A percentile compares a stretch with the other conserved stretches of the same genome.
Evolutionary conservation across 2,888 invertebrate genomes (phyloP).

Genomic region (Eulithis testata): DNA sequence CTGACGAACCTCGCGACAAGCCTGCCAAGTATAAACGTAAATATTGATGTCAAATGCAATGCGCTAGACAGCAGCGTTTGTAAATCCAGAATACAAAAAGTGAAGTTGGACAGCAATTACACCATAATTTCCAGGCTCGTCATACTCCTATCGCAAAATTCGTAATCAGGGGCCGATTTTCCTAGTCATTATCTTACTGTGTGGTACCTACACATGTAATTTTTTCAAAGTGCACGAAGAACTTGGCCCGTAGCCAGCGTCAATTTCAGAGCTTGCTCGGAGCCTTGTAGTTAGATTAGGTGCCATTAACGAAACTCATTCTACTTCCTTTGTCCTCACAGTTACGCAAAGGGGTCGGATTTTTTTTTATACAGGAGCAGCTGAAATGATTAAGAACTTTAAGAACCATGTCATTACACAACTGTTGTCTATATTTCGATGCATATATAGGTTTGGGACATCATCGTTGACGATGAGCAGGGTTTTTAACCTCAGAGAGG

Average conservation of each 20-base stretch:
- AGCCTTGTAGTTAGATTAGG: conserved; percentile 42
- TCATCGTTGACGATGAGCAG: too few species aligned
- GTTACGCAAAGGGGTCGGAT: conserved; percentile 25
- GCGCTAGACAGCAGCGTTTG: too few species aligned
- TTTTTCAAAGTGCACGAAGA: conserved; percentile 14
- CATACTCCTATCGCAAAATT: neutral
- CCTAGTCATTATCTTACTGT: neutral
- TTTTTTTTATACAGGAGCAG: conserved; percentile 13
- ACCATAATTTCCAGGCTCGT: too few species aligned
- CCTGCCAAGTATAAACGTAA: too few species aligned
- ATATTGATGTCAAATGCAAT: too few species aligned
- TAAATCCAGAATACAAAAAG: too few species aligned
- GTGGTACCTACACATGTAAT: neutral
- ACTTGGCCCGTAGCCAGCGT: conserved; percentile 47
- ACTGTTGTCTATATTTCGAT: too few species aligned
- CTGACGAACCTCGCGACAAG: too few species aligned
- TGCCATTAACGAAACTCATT: conserved; percentile 47
- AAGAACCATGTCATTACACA: neutral
- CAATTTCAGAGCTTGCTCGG: conserved; percentile 36
- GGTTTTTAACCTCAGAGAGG: too few species aligned
- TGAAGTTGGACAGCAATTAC: too few species aligned
- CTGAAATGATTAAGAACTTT: neutral
- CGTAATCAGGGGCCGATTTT: too few species aligned
- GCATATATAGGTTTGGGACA: too few species aligned
- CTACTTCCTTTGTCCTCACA: conserved; percentile 27